A percentile compares a stretch with the other conserved stretches of the same genome.
These are phyloP conservation scores for Anaspis maculata DNA, from an alignment of 2,888 invertebrate species.

Conservation along the genomic window DNA sequence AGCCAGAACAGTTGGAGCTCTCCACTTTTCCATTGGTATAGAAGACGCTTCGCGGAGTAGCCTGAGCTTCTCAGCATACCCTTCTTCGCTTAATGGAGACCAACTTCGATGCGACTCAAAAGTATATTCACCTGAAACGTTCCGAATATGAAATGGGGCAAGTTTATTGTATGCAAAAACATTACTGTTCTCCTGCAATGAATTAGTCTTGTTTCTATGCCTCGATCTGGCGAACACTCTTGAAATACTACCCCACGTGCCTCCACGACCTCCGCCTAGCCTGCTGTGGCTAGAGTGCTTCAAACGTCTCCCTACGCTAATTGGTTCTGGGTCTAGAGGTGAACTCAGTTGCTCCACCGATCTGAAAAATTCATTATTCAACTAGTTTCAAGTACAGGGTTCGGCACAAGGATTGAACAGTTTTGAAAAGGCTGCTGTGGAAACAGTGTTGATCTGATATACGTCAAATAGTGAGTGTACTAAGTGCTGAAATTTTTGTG, in stretches of 20 bases:
- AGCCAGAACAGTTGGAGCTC: conserved; percentile 85
- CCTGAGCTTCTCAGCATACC: conserved; percentile 67
- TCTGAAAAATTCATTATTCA: conserved; percentile 41
- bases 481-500: too few species aligned
- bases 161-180: conserved; percentile 1
- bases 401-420: too few species aligned
- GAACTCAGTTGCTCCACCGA: conserved; percentile 79
- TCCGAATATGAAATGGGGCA: not conserved
- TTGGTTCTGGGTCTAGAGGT: conserved; percentile 57
- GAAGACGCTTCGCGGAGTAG: conserved; percentile 73
- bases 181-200: conserved; percentile 56
- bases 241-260: conserved; percentile 87
- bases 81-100: conserved; percentile 62
- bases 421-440: too few species aligned
- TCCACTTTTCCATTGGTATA: conserved; percentile 83
- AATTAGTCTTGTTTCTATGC: conserved; percentile 68
- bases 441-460: too few species aligned
- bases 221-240: conserved; percentile 80
- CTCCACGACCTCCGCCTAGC: conserved; percentile 55
- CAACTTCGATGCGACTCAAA: conserved; percentile 51
- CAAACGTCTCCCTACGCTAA: conserved; percentile 42
- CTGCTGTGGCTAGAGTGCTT: conserved; percentile 37
- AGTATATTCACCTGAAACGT: conserved; percentile 31
- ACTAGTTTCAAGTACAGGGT: too few species aligned
- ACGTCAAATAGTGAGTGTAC: too few species aligned